These are phyloP conservation scores for Synodontis membranacea DNA, from an alignment of 2,113 vertebrate genomes.

Conservation along the genomic window DNA sequence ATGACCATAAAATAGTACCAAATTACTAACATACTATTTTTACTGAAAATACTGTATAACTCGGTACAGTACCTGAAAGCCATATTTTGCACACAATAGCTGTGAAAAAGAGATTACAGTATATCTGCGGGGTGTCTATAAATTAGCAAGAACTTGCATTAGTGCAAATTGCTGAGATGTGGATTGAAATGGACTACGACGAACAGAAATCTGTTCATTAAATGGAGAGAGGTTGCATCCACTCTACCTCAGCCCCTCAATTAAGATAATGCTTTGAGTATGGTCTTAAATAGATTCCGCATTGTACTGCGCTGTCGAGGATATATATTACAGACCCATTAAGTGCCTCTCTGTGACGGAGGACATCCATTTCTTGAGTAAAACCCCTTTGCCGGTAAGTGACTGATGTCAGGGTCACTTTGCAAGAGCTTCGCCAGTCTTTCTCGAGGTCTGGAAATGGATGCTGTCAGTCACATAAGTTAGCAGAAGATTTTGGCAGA, in stretches of 20 bases:
- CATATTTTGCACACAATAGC: constrained; percentile 11
- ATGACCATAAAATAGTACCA: background rate
- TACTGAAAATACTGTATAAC: background rate
- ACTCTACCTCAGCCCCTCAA: constrained; percentile 55
- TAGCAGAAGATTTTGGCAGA: constrained; percentile 42
- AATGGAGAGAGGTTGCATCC: constrained; percentile 51
- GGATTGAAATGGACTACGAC: constrained; percentile 44
- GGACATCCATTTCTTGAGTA: constrained; percentile 53
- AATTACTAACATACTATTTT: background rate
- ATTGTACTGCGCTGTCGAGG: constrained; percentile 48
- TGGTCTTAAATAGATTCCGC: constrained; percentile 52
- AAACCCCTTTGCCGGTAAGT: constrained; percentile 54
- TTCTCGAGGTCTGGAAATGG: constrained; percentile 42
- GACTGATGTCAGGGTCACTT: constrained; percentile 53
- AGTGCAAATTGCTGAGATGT: constrained; percentile 43
- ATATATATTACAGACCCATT: constrained; percentile 54
- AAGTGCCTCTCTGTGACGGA: constrained; percentile 51
- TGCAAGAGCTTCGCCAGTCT: constrained; percentile 47
- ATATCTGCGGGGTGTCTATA: constrained; percentile 41
- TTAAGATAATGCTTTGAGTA: constrained; percentile 60
- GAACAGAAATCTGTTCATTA: constrained; percentile 57
- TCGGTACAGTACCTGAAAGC: constrained; percentile 3
- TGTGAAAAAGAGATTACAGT: constrained; percentile 31
- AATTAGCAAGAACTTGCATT: constrained; percentile 51
- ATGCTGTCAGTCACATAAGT: constrained; percentile 33